Evolutionary conservation across 2,113 vertebrate genomes (phyloP).

Genomic region (Sapayoa aenigma): DNA sequence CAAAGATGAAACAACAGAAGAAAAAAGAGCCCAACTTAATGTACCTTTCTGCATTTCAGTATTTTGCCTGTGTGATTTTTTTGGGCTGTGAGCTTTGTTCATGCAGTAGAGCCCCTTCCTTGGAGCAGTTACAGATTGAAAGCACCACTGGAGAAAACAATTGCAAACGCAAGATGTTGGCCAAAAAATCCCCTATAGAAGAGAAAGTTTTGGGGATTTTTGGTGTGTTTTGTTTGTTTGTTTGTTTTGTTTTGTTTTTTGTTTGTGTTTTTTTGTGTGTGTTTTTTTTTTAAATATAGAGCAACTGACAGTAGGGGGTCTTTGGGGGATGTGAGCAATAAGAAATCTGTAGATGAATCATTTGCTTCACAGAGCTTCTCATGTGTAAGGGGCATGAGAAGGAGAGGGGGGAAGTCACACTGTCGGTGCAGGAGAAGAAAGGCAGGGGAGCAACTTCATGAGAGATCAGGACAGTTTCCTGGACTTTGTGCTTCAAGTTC

Average conservation of each 20-base stretch:
- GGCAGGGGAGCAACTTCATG: neutral
- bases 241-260: too few species aligned
- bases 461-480: neutral
- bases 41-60: neutral
- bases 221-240: too few species aligned
- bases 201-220: neutral
- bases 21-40: neutral
- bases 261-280: neutral
- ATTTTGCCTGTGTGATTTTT: neutral
- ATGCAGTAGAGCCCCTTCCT: neutral
- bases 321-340: neutral
- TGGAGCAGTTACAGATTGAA: neutral
- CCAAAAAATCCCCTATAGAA: neutral
- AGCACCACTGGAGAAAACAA: neutral
- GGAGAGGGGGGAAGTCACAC: fast-evolving
- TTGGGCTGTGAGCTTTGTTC: neutral
- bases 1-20: neutral
- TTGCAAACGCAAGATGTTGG: too few species aligned
- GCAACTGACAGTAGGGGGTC: neutral
- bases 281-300: neutral
- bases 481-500: constrained; percentile 7
- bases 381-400: neutral
- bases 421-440: neutral
- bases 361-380: neutral
- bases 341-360: neutral